Evolutionary conservation across 2,888 invertebrate genomes (phyloP), one percentile per base, ranked within the genome.

Genomic region (Torymus texanus): DNA sequence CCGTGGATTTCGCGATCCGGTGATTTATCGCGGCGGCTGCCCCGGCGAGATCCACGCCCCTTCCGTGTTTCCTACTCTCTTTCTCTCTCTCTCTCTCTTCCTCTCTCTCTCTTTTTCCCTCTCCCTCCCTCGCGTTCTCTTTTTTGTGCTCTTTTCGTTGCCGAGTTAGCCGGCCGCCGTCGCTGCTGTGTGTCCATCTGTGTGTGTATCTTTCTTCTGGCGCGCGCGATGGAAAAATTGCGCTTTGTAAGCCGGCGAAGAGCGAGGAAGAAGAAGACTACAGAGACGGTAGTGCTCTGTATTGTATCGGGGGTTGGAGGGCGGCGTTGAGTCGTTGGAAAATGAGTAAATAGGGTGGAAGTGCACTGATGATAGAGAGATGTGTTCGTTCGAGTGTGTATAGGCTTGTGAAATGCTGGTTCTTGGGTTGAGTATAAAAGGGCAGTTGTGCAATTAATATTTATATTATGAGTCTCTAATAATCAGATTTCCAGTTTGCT

Each of bases 61-160:
- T 81, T 78, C 78, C 79, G 61, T 81, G 81, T 78, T 75, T 75
- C 41, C 75, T 68, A 24, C 55, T 61, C 67, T 66, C 24, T 16
- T 51, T 61, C 68, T 16, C 62, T 24, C 66, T 29, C 50, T 29
- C 29, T 5, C 21, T 55, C 14, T 62, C 21, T 66, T 58, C 61
- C 29, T 61, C 29, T 59, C 14, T 41, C 61, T 65, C 29, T 5
- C 21, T 55, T 12, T 62, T n/a, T 66, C 63, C 61, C 29, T 61
- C 29, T 59, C 14, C 21, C 61, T 65, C 58, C 29, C 29, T 65
- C 51, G 24, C 41, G 51, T 5, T 63, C 21, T 53, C 55, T 63
- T 61, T 29, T 41, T 76, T 76, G 53, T 71, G 29, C 18, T n/a
- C 24, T 16, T 51, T 75, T 66, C 21, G n/a, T 50, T 63, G 63